A percentile compares a stretch with the other conserved stretches of the same genome.
phyloP scores from a whole-genome alignment of 2,888 invertebrate species.

The Periphyllus acericola region DNA sequence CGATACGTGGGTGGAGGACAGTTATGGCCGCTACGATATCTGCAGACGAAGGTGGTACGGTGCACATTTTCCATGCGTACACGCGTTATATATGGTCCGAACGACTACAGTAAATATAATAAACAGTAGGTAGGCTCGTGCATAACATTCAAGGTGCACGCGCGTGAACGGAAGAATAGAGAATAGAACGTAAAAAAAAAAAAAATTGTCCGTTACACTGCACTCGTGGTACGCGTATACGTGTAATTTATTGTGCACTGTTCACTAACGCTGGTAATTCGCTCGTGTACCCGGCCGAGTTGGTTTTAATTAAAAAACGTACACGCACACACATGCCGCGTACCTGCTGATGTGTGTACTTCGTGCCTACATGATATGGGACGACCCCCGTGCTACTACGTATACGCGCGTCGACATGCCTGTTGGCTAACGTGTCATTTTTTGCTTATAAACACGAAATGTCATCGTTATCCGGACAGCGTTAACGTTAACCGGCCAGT shows the following conservation, averaged over 20 bases:
- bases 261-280: conserved; percentile 7
- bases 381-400: too few species aligned
- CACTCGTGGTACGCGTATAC: neutral
- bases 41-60: too few species aligned
- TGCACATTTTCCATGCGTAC: too few species aligned
- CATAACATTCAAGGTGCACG: neutral
- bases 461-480: too few species aligned
- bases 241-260: conserved; percentile 11
- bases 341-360: too few species aligned
- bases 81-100: neutral
- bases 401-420: too few species aligned
- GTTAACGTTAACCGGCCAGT: too few species aligned
- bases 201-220: neutral
- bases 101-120: conserved; percentile 29
- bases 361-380: too few species aligned
- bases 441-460: too few species aligned
- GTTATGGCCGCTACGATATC: too few species aligned
- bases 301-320: conserved; percentile 45
- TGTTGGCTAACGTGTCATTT: too few species aligned
- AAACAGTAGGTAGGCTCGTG: conserved; percentile 8
- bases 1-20: too few species aligned
- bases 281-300: conserved; percentile 18
- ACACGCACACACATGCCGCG: neutral
- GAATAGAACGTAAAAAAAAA: neutral
- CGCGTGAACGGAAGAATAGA: neutral